These are phyloP conservation scores for Muschampia plurimacula DNA, from an alignment of 2,888 invertebrate species.

Conservation along the genomic window DNA sequence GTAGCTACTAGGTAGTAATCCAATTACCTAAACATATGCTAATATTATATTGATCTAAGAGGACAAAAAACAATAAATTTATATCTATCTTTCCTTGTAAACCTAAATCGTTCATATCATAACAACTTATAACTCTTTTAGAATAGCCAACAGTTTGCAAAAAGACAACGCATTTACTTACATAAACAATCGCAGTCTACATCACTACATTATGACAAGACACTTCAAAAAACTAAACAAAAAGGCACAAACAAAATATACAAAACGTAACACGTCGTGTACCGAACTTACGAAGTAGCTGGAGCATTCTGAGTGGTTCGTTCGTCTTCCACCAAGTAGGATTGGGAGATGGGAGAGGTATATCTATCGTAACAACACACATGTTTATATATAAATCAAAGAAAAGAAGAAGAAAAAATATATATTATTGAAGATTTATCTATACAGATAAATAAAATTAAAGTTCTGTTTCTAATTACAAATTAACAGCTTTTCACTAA, in stretches of 20 bases:
- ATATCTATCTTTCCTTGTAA: too few species aligned
- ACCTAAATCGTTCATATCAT: too few species aligned
- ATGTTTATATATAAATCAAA: background rate
- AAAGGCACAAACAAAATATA: background rate
- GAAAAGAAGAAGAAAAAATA: constrained; percentile 1
- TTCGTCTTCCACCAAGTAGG: constrained; percentile 59
- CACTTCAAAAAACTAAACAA: background rate
- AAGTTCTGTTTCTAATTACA: too few species aligned
- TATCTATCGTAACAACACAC: constrained; percentile 55
- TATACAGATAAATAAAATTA: too few species aligned
- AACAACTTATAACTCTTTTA: background rate
- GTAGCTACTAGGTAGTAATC: too few species aligned
- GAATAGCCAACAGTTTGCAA: background rate
- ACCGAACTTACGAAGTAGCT: constrained; percentile 57
- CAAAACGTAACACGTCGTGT: constrained; percentile 39
- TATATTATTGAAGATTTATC: background rate
- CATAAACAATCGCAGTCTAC: background rate
- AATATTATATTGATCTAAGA: too few species aligned
- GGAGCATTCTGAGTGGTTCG: constrained; percentile 52
- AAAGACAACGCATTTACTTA: background rate
- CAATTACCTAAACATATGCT: too few species aligned
- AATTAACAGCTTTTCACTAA: too few species aligned
- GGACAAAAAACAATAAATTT: too few species aligned
- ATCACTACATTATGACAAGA: background rate
- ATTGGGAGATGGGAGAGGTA: constrained; percentile 56